Conservation (phyloP, 2,888 invertebrate genomes). For the Caenorhabditis wallacei region DNA sequence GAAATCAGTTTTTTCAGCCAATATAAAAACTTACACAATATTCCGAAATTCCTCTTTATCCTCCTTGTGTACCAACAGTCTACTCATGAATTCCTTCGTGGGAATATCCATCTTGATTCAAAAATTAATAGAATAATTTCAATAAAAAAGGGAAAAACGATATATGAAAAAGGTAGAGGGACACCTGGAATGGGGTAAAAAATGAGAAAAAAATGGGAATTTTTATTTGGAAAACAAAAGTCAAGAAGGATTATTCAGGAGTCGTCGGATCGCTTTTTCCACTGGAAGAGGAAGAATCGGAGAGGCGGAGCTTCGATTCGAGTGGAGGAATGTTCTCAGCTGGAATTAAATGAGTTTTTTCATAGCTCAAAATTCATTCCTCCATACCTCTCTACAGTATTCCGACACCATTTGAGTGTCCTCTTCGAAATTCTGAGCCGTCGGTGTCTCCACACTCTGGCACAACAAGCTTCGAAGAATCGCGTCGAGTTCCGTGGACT, state of each 20-base stretch:
- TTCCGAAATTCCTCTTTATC: not conserved
- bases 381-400: conserved; percentile 32
- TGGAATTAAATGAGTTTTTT: conserved; percentile 11
- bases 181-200: not conserved
- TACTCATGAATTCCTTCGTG: not conserved
- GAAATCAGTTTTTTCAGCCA: too few species aligned
- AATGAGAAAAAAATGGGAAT: not conserved
- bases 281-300: conserved; percentile 15
- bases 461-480: conserved; percentile 21
- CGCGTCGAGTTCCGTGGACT: conserved; percentile 19
- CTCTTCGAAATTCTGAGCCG: conserved; percentile 37
- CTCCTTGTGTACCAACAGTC: not conserved
- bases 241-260: conserved; percentile 13
- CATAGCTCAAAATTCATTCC: too few species aligned
- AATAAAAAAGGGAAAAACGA: not conserved
- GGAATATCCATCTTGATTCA: conserved; percentile 30
- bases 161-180: not conserved
- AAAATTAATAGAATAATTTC: not conserved
- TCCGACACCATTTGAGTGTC: conserved; percentile 17
- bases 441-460: conserved; percentile 27
- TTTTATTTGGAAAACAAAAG: not conserved
- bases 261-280: conserved; percentile 32
- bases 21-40: conserved; percentile 5
- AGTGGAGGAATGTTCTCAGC: conserved; percentile 32
- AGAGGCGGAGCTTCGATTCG: conserved; percentile 30